A percentile compares a stretch with the other conserved stretches of the same genome.
These are phyloP conservation scores for Symphodus melops DNA, from an alignment of 2,113 vertebrate species.

Conservation along the genomic window DNA sequence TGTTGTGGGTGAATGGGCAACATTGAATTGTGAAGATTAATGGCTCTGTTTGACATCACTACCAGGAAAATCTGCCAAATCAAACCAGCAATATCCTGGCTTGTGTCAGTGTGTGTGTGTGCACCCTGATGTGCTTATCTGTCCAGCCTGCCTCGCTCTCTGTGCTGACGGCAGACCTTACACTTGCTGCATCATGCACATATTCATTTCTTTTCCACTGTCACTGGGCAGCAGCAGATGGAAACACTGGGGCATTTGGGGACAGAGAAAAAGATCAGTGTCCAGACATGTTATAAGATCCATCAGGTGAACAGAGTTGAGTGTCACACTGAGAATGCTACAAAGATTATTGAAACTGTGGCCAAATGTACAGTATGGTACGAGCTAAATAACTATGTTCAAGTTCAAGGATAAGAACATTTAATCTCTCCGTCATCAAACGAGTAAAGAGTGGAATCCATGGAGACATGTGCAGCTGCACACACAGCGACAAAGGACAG, in stretches of 20 bases:
- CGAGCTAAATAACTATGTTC: too few relatives aligned
- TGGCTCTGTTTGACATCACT: slow-evolving; percentile 34
- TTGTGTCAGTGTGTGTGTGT: slow-evolving; percentile 12
- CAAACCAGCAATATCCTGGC: slow-evolving; percentile 64
- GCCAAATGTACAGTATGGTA: too few relatives aligned
- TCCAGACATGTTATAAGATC: background rate
- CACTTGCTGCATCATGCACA: slow-evolving; percentile 11
- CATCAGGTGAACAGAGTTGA: background rate
- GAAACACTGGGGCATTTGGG: slow-evolving; percentile 18
- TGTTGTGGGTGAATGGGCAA: slow-evolving; percentile 1
- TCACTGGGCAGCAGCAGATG: slow-evolving; percentile 28
- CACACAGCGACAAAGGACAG: too few relatives aligned
- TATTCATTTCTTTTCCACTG: slow-evolving; percentile 33
- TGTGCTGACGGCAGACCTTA: slow-evolving; percentile 18
- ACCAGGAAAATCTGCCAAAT: slow-evolving; percentile 35
- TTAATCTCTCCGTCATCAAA: too few relatives aligned
- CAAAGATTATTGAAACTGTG: background rate
- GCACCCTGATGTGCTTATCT: slow-evolving; percentile 35
- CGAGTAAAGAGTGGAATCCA: too few relatives aligned
- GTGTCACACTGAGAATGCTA: background rate
- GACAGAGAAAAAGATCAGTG: slow-evolving; percentile 1
- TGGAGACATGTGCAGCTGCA: too few relatives aligned
- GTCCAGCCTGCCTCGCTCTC: slow-evolving; percentile 16
- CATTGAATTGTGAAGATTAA: slow-evolving; percentile 50
- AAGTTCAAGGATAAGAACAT: too few relatives aligned